Base-by-base conservation (phyloP, 2,113 vertebrate species). In the Sylvilagus bachmani region DNA sequence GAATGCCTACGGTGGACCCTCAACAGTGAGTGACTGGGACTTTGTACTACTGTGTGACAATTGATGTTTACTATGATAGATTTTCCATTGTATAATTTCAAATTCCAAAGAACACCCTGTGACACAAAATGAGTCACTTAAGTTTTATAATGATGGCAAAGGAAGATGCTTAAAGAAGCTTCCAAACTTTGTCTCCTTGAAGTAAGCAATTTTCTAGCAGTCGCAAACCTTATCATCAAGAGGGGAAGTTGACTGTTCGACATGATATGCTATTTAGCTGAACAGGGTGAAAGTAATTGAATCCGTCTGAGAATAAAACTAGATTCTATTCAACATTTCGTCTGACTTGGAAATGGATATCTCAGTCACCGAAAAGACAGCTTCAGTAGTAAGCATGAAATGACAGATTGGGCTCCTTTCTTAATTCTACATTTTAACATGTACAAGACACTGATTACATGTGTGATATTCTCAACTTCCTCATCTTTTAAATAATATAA, bases 111-210 rank as follows among this genome's bases (percentile, higher is more conserved):
- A 75, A 12, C 2, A 53, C 12, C 8, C 33, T 27, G n/a, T n/a
- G n/a, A 81, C 49, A 83, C 55, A 69, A 73, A 77, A 90, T 51
- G 21, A 67, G 62, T 87, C 38, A 38, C 22, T 62, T 44, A 82
- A 14, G 10, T 86, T 79, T 94, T 82, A 38, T 70, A 69, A 80
- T 24, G 29, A 83, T 21, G 82, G 49, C 3, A 27, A 74, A 13
- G 17, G 71, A 77, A 38, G 29, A 31, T 90, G 21, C 69, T 31
- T 86, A 44, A 91, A 77, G 6, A 58, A 49, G 19, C 5, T 87
- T 95, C 85, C 14, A 83, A 25, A 36, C 64, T 96, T 95, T 90
- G 82, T 85, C 29, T 93, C 33, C 36, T 90, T 10, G 87, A 73
- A 9, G 25, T 66, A 69, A 67, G 21, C 38, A 89, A 1, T 67